These are phyloP conservation scores for Lepus oiostolus DNA, from an alignment of 2,797 vertebrate species.

Conservation along the genomic window DNA sequence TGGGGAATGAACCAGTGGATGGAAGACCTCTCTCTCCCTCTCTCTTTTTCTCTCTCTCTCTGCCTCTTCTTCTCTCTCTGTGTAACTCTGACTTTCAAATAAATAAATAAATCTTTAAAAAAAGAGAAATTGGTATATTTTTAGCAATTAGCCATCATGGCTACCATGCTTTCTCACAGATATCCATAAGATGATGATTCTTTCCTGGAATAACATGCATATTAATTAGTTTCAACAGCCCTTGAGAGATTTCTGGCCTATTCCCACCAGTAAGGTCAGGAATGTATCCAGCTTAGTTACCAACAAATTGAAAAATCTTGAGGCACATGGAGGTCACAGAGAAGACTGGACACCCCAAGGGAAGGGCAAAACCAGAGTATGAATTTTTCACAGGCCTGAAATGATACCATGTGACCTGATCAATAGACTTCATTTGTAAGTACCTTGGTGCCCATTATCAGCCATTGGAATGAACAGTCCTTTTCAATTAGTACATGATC, in stretches of 20 bases:
- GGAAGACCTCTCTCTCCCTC: too few species aligned
- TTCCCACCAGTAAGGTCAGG: conserved; percentile 90
- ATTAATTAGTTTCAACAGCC: conserved; percentile 90
- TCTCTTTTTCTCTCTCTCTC: too few species aligned
- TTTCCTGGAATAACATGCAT: conserved; percentile 90
- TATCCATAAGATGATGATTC: conserved; percentile 89
- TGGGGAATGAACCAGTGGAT: too few species aligned
- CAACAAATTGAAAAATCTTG: conserved; percentile 89
- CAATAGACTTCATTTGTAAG: conserved; percentile 81
- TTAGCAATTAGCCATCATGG: conserved; percentile 86
- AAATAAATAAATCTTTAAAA: too few species aligned
- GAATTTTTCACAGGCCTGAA: conserved; percentile 84
- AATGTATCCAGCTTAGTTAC: conserved; percentile 89
- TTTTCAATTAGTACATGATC: conserved; percentile 81
- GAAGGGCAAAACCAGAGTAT: conserved; percentile 86
- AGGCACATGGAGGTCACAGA: conserved; percentile 87
- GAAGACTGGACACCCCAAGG: conserved; percentile 87
- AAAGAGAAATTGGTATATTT: conserved; percentile 80
- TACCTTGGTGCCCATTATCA: conserved; percentile 77
- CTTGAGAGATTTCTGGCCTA: conserved; percentile 89
- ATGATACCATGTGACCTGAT: conserved; percentile 79
- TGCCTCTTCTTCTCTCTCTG: too few species aligned
- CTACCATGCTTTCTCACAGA: conserved; percentile 86
- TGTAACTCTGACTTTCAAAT: too few species aligned
- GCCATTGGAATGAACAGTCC: conserved; percentile 80